These are phyloP conservation scores for Trachurus trachurus DNA, from an alignment of 2,797 vertebrate species.

Conservation along the genomic window DNA sequence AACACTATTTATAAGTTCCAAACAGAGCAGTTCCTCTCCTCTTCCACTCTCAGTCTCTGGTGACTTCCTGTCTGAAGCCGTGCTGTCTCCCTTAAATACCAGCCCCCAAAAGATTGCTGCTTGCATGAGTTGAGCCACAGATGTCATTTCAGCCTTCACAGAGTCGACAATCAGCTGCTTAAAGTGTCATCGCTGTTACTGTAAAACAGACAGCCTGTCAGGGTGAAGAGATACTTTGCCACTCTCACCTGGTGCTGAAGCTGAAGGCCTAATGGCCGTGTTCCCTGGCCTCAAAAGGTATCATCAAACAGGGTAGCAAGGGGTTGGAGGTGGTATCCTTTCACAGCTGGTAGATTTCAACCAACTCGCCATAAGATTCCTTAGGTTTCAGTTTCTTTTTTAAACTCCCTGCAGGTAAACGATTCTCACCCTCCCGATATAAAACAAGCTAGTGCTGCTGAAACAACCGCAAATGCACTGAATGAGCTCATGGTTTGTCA, in stretches of 20 bases:
- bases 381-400: constrained; percentile 17
- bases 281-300: constrained; percentile 72
- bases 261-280: constrained; percentile 71
- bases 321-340: constrained; percentile 40
- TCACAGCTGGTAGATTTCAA: constrained; percentile 44
- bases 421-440: not conserved
- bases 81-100: constrained; percentile 64
- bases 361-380: constrained; percentile 25
- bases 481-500: constrained; percentile 38
- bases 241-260: constrained; percentile 58
- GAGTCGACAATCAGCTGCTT: constrained; percentile 77
- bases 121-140: constrained; percentile 73
- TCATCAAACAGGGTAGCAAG: constrained; percentile 48
- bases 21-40: constrained; percentile 40
- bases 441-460: constrained; percentile 5
- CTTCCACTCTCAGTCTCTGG: constrained; percentile 30
- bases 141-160: constrained; percentile 73
- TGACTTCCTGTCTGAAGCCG: constrained; percentile 64
- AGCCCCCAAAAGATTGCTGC: constrained; percentile 65
- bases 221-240: constrained; percentile 66
- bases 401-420: constrained; percentile 30
- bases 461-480: not conserved
- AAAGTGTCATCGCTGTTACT: constrained; percentile 76
- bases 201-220: constrained; percentile 74
- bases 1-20: constrained; percentile 45